Base-by-base conservation (phyloP, 2,888 invertebrate genomes). In the Chrysina gloriosa region DNA sequence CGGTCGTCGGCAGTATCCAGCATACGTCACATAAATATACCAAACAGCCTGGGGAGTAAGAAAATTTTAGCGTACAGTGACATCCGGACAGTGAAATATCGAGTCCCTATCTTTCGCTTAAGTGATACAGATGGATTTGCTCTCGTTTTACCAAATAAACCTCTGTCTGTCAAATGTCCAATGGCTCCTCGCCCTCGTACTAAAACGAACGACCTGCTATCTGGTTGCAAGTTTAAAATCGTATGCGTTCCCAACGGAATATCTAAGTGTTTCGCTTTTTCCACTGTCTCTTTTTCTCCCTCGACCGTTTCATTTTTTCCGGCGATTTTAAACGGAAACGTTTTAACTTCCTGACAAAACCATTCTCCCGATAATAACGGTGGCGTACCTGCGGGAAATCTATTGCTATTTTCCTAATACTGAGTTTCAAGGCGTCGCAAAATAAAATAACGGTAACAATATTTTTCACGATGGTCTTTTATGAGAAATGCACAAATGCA, bases 71-170 rank as follows among this genome's bases (percentile, higher is more conserved):
- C 56, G 66, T 65, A 50, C 54, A 36, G 52, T 56, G 70, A 65
- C 67, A 58, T 61, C 48, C 36, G 63, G 65, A 68, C 52, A 65
- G 58, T 70, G 68, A 70, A 68, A 65, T 70, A 70, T 70, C 68
- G 70, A 39, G 68, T 65, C 52, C 48, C 65, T 54, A 61, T 63
- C 65, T 52, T 67, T 65, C 54, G 54, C 64, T 34, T 70, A 70
- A 70, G 68, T 70, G 70, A 70, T 68, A 70, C 65, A 70, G 70
- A 70, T 70, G 65, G 70, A 70, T 63, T 68, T 58, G 65, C 54
- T 54, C 65, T 54, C 56, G 48, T 54, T 65, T 50, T 48, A n/a
- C 25, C 58, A 65, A 67, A 65, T 69, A 67, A 65, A 56, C 65
- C 67, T 67, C 67, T 31, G 50, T 45, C 65, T 56, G 52, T 54